Percentiles rank a stretch among this genome's conserved stretches.
phyloP scores from a whole-genome alignment of 2,888 invertebrate species.

The Trissolcus brochymenae region DNA sequence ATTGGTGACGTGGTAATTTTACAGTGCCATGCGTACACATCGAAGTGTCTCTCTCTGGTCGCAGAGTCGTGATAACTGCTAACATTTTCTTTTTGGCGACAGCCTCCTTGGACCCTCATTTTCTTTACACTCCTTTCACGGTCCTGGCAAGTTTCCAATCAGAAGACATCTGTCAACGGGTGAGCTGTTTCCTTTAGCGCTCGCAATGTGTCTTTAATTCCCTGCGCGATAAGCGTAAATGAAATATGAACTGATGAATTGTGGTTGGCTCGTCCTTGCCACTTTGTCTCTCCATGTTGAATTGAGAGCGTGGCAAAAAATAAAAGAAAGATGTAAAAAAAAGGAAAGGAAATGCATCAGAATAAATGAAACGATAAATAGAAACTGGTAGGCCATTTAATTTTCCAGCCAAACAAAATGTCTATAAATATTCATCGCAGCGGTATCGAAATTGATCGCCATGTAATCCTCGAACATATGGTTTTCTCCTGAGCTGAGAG shows the following conservation, averaged over 20 bases:
- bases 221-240: constrained; percentile 27
- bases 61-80: constrained; percentile 67
- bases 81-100: constrained; percentile 62
- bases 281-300: too few species aligned
- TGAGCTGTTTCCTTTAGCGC: constrained; percentile 56
- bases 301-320: background rate
- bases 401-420: constrained; percentile 26
- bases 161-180: constrained; percentile 62
- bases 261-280: too few species aligned
- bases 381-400: constrained; percentile 21
- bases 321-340: background rate
- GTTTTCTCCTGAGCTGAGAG: constrained; percentile 41
- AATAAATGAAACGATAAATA: constrained; percentile 23
- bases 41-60: constrained; percentile 64
- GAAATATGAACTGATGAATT: constrained; percentile 38
- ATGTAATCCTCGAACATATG: constrained; percentile 50
- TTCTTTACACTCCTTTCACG: constrained; percentile 35
- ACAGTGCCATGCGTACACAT: constrained; percentile 75
- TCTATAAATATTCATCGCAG: constrained; percentile 42
- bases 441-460: constrained; percentile 52
- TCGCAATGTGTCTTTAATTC: constrained; percentile 42
- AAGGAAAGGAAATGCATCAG: constrained; percentile 3
- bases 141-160: constrained; percentile 59
- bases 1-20: constrained; percentile 77
- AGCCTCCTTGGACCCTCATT: constrained; percentile 47